Percentiles rank a stretch among this genome's conserved stretches.
These are phyloP conservation scores for Sardinella longiceps DNA, from an alignment of 2,797 vertebrate genomes.

Conservation along the genomic window DNA sequence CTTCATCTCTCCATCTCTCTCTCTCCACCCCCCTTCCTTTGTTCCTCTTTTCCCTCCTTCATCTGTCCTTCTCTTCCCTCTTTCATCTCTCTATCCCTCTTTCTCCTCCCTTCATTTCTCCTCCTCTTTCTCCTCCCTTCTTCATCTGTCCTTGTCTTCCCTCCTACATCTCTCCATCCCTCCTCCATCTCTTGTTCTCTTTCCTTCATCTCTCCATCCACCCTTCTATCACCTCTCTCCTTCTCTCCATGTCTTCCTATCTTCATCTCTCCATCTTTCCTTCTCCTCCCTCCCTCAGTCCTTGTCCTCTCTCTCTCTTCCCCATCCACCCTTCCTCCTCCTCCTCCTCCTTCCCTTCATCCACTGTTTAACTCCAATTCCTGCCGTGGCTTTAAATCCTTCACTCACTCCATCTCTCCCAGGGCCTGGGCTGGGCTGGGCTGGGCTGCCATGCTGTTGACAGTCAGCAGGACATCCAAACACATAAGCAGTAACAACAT, in stretches of 20 bases:
- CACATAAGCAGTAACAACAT: slow-evolving; percentile 15
- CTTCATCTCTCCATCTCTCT: neutral
- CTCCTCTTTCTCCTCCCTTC: neutral
- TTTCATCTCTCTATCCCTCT: neutral
- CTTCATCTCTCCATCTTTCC: neutral
- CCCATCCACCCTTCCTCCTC: neutral
- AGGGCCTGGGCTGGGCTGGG: neutral
- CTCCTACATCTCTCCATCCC: no score
- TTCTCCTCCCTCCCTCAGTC: neutral
- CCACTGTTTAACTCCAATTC: neutral
- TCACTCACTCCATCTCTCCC: neutral
- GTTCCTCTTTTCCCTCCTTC: no score
- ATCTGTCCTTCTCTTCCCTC: no score
- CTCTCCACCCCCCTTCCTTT: neutral
- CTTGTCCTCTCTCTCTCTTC: neutral
- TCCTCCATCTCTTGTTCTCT: no score
- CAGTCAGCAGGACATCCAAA: slow-evolving; percentile 11
- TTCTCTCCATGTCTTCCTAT: neutral
- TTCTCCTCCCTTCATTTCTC: neutral
- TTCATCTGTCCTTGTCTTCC: neutral
- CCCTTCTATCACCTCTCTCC: no score
- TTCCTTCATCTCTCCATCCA: neutral
- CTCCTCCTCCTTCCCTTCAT: neutral
- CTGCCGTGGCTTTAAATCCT: neutral
- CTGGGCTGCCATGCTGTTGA: slow-evolving; percentile 2